phyloP scores from a whole-genome alignment of 2,113 vertebrate species.

The Scolopax mira region DNA sequence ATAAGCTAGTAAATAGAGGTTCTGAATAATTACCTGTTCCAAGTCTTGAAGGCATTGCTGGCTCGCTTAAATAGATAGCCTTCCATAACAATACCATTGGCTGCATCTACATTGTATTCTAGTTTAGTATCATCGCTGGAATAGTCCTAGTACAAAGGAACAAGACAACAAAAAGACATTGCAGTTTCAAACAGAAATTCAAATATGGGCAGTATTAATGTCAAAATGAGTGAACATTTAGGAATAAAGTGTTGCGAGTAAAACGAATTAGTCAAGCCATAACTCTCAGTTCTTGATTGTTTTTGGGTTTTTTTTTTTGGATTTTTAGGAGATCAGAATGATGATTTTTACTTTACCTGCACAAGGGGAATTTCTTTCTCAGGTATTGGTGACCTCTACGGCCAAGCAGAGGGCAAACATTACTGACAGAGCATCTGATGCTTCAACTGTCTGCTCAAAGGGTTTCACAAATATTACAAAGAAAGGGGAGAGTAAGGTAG shows the following conservation, averaged over 20 bases:
- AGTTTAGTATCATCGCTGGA: constrained; percentile 94
- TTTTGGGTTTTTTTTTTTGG: neutral
- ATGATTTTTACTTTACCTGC: neutral
- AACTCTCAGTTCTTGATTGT: neutral
- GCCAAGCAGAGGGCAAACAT: neutral
- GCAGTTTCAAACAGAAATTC: neutral
- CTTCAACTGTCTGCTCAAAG: neutral
- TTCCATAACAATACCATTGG: constrained; percentile 96
- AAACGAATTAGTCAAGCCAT: neutral
- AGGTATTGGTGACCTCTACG: neutral
- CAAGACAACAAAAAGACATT: neutral
- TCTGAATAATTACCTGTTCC: constrained; percentile 88
- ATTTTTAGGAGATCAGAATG: neutral
- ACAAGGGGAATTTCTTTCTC: neutral
- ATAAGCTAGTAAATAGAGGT: neutral
- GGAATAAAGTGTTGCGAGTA: neutral
- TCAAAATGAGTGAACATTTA: neutral
- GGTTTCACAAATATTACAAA: neutral
- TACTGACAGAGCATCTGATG: neutral
- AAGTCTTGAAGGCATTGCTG: constrained; percentile 99
- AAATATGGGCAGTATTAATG: neutral
- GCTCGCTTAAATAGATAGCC: constrained; percentile 98
- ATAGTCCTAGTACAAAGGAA: constrained; percentile 83
- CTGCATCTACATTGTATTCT: constrained; percentile 94
- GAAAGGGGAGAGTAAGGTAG: neutral